These are phyloP conservation scores for Rallus limicola DNA, from an alignment of 2,113 vertebrate genomes.

Conservation along the genomic window DNA sequence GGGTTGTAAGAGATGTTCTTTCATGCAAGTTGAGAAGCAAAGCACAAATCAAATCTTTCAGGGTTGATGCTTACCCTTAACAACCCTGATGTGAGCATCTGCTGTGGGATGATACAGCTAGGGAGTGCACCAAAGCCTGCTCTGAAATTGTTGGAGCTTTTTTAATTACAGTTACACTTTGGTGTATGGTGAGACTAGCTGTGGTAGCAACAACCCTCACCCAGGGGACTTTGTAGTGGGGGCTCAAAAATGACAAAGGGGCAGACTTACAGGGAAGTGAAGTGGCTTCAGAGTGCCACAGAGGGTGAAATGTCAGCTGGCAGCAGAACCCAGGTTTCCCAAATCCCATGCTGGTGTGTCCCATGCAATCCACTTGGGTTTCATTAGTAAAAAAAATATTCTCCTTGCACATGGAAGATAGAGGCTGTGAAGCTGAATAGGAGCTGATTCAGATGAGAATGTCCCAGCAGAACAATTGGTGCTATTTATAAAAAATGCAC, in stretches of 20 bases:
- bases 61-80: not conserved
- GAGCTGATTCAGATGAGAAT: conserved; percentile 43
- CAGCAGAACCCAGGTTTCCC: not conserved
- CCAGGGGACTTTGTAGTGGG: not conserved
- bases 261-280: not conserved
- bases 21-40: not conserved
- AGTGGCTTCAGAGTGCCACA: not conserved
- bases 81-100: too few species aligned
- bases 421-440: not conserved
- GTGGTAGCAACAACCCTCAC: not conserved
- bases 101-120: too few species aligned
- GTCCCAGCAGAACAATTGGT: conserved; percentile 61
- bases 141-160: not conserved
- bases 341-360: not conserved
- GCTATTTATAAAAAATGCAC: conserved; percentile 66
- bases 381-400: not conserved
- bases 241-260: not conserved
- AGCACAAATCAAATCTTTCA: not conserved
- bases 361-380: not conserved
- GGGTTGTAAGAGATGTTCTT: too few species aligned
- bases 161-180: not conserved
- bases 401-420: not conserved
- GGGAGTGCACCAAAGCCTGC: not conserved
- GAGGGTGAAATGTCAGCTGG: not conserved
- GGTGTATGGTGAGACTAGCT: not conserved